These are phyloP conservation scores for Netelia inedita DNA, from an alignment of 2,888 invertebrate species.

Conservation along the genomic window DNA sequence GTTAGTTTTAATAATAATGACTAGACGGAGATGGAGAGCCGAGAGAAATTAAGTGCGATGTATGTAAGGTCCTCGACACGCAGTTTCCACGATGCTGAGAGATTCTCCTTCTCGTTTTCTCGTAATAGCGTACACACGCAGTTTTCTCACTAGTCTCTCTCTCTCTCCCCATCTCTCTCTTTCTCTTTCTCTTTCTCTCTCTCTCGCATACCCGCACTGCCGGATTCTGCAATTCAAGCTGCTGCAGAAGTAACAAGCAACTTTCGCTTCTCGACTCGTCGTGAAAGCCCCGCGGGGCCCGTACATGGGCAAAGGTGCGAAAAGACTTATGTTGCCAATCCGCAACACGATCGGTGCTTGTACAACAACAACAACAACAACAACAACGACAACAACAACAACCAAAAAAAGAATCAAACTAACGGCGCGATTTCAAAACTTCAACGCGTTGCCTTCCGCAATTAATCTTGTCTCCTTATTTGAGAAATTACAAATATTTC, in stretches of 20 bases:
- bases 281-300: slow-evolving; percentile 51
- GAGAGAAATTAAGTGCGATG: slow-evolving; percentile 37
- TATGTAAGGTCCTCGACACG: slow-evolving; percentile 4
- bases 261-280: slow-evolving; percentile 56
- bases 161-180: too few relatives aligned
- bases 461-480: too few relatives aligned
- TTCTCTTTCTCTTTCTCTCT: neutral
- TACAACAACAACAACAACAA: too few relatives aligned
- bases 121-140: slow-evolving; percentile 17
- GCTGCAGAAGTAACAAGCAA: slow-evolving; percentile 40
- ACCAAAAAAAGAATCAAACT: too few relatives aligned
- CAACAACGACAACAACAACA: too few relatives aligned
- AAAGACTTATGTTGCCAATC: slow-evolving; percentile 21
- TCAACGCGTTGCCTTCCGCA: too few relatives aligned
- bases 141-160: slow-evolving; percentile 26
- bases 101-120: slow-evolving; percentile 16
- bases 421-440: too few relatives aligned
- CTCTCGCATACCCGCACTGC: neutral
- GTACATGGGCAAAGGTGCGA: slow-evolving; percentile 54
- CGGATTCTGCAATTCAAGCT: slow-evolving; percentile 24
- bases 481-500: too few relatives aligned
- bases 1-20: slow-evolving; percentile 16
- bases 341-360: too few relatives aligned
- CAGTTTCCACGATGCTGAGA: slow-evolving; percentile 28
- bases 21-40: neutral